Evolutionary conservation across 2,888 invertebrate species (phyloP), one percentile per base, ranked within the genome.

Genomic region (Molanna angustata): DNA sequence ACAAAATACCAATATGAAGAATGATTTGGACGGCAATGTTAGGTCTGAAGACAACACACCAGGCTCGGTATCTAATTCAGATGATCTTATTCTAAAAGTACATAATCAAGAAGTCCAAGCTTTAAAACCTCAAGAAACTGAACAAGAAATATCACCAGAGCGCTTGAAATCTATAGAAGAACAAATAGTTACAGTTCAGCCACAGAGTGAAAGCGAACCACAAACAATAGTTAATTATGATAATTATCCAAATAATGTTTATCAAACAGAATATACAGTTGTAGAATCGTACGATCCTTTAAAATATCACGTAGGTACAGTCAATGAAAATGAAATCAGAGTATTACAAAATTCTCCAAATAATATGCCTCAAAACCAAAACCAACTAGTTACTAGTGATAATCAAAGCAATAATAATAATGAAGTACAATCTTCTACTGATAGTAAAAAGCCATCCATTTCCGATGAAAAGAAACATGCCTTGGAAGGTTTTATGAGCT

Each of bases 401-500:
- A 11, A 4, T 27, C 27, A 27, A 27, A n/a, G n/a, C n/a, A n/a
- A n/a, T n/a, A n/a, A n/a, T n/a, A n/a, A n/a, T n/a, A n/a, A n/a
- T n/a, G 27, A 27, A 11, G 4, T 11, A 27, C 27, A 27, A 27
- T 7, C 6, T 27, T 7, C 4, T 11, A 27, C 27, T 27, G 27
- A 27, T 7, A 11, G 27, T 7, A n/a, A n/a, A n/a, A 27, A 27
- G 11, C 4, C 27, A 27, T 4, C 46, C 42, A 60, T 74, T 51
- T 66, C 65, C 45, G 64, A 66, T 16, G 73, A 74, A 49, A 73
- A 72, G 62, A 73, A 69, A 60, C 69, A 72, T 64, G 68, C 71
- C 1, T 69, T 78, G 9, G 76, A 77, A 57, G 74, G 74, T 31
- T 63, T 78, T 49, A 62, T 76, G 41, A 67, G 66, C 61, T 71